A percentile compares a stretch with the other conserved stretches of the same genome.
Conservation (phyloP, 2,888 invertebrate genomes). For the Adineta ricciae region DNA sequence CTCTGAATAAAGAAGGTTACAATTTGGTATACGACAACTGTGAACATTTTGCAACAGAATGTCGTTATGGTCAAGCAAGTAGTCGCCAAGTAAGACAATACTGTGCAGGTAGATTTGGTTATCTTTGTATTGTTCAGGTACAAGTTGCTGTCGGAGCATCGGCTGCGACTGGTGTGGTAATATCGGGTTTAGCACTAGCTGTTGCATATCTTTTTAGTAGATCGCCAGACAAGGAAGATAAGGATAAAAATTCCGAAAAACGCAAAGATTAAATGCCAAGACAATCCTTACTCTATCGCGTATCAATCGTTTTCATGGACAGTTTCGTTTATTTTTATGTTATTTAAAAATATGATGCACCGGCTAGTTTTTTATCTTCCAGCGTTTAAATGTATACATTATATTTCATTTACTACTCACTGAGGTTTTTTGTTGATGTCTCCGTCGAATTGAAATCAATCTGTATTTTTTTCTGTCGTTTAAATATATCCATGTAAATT, state of each 20-base stretch:
- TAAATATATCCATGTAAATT: background rate
- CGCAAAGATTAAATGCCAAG: background rate
- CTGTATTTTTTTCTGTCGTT: no score
- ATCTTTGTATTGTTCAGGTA: background rate
- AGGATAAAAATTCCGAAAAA: background rate
- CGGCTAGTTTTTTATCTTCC: no score
- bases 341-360: background rate
- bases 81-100: slow-evolving; percentile 10
- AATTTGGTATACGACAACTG: slow-evolving; percentile 46
- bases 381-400: no score
- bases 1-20: slow-evolving; percentile 44
- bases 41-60: slow-evolving; percentile 48
- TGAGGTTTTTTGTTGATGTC: no score
- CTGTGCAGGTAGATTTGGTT: background rate
- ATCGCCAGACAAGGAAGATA: background rate
- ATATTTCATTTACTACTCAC: no score
- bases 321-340: background rate
- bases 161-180: background rate
- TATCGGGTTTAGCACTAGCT: background rate
- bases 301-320: background rate
- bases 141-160: background rate
- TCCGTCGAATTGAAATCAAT: no score
- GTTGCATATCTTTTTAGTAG: background rate
- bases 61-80: slow-evolving; percentile 41
- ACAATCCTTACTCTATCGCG: no score